These are phyloP conservation scores for Nephrotoma flavescens DNA, from an alignment of 2,888 invertebrate genomes.

Conservation along the genomic window DNA sequence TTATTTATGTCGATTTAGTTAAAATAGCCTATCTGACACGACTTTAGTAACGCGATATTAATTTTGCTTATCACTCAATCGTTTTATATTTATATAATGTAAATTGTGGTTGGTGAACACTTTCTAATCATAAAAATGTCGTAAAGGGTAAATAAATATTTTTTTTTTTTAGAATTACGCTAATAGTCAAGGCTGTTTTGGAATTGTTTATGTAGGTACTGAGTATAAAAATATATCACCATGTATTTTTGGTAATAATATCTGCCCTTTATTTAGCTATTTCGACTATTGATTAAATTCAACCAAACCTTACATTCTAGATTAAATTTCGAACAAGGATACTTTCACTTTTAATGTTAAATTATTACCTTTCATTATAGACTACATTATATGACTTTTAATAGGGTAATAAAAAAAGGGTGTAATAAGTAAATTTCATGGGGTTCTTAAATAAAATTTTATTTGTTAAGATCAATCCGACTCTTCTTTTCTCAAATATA, in stretches of 20 bases:
- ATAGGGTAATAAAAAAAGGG: too few species aligned
- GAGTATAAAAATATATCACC: too few species aligned
- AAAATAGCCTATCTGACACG: neutral
- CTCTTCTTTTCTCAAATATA: too few species aligned
- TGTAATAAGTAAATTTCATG: too few species aligned
- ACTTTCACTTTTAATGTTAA: neutral
- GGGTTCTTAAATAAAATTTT: too few species aligned
- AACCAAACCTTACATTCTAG: neutral
- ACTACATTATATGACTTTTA: neutral
- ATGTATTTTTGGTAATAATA: too few species aligned
- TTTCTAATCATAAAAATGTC: neutral
- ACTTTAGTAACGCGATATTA: neutral
- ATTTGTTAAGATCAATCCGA: too few species aligned
- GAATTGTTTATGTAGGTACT: neutral
- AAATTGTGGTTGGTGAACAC: neutral
- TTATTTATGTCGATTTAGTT: neutral
- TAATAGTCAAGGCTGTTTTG: neutral
- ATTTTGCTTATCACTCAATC: neutral
- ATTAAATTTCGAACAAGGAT: neutral
- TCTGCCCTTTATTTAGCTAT: neutral
- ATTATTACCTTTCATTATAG: neutral
- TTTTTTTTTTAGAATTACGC: neutral
- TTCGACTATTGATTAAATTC: neutral
- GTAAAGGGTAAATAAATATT: neutral
- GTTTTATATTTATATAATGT: neutral